A percentile compares a stretch with the other conserved stretches of the same genome.
These are phyloP conservation scores for Eulacestoma nigropectus DNA, from an alignment of 2,113 vertebrate genomes.

Conservation along the genomic window DNA sequence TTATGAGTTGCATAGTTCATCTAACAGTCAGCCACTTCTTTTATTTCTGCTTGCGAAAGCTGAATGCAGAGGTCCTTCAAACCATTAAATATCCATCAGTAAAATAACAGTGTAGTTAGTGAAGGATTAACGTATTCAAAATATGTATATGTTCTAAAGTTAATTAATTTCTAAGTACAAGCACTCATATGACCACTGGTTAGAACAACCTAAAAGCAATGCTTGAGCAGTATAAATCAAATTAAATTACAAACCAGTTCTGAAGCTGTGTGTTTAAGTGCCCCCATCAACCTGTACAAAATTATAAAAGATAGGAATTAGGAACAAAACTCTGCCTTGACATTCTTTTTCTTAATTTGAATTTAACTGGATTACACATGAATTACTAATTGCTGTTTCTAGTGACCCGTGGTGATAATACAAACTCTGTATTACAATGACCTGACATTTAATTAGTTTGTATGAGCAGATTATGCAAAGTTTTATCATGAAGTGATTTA, in stretches of 20 bases:
- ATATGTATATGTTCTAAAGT: neutral
- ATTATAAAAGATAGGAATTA: slow-evolving; percentile 57
- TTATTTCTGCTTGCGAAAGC: neutral
- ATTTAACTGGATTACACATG: slow-evolving; percentile 66
- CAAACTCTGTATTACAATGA: slow-evolving; percentile 68
- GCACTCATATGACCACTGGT: neutral
- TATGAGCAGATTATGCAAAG: slow-evolving; percentile 70
- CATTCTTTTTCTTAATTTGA: slow-evolving; percentile 61
- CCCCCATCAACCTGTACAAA: slow-evolving; percentile 51
- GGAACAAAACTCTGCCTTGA: slow-evolving; percentile 58
- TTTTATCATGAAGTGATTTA: slow-evolving; percentile 63
- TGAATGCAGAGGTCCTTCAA: neutral
- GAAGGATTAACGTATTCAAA: slow-evolving; percentile 22
- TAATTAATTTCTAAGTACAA: slow-evolving; percentile 36
- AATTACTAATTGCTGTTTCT: slow-evolving; percentile 71
- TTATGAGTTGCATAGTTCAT: neutral
- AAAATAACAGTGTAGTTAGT: neutral
- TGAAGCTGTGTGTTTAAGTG: neutral
- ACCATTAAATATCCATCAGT: neutral
- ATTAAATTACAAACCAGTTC: neutral
- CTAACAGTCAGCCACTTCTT: neutral
- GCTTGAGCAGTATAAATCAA: slow-evolving; percentile 18
- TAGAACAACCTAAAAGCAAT: slow-evolving; percentile 21
- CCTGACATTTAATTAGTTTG: slow-evolving; percentile 72
- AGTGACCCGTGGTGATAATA: slow-evolving; percentile 65